Evolutionary conservation across 2,888 invertebrate species (phyloP), one percentile per base, ranked within the genome.

Genomic region (Agrotis segetum): DNA sequence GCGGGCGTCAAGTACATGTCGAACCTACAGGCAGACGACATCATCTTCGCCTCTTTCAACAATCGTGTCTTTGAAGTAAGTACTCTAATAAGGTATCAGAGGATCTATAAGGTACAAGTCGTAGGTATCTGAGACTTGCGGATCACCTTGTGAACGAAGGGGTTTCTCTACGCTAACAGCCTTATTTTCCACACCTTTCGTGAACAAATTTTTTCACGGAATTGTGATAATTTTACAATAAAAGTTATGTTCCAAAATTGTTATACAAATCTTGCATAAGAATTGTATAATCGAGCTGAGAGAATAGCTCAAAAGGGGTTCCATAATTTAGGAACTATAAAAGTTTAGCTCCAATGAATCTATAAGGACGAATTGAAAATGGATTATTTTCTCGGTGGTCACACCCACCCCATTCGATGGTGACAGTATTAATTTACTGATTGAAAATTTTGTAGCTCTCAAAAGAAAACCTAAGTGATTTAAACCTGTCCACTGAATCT

Each of bases 21-120:
- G 1, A 97, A 97, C 82, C 91, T 98, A 14, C 93, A 97, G 0
- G 97, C 98, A 59, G 97, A 98, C 83, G 98, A 99, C 91, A 97
- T 99, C 85, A 96, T 99, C 72, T 98, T 98, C 91, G 98, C 98
- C 46, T 98, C 98, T 9, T 99, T 98, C 94, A 97, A 98, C 89
- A 99, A 99, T 93, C 97, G 97, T 64, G 97, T 98, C 49, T 98
- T 98, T 94, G 98, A 98, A 97, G 98, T 98, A 91, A 88, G 92
- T 86, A 71, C 17, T 59, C 21, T 21, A 46, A 71, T n/a, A n/a
- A n/a, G n/a, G n/a, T n/a, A n/a, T n/a, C n/a, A n/a, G n/a, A n/a
- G n/a, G n/a, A n/a, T n/a, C n/a, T n/a, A n/a, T n/a, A n/a, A n/a
- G n/a, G n/a, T n/a, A n/a, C n/a, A n/a, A n/a, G n/a, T n/a, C n/a